Conservation (phyloP, 2,797 vertebrate genomes). For the Helicolenus hilgendorfi region DNA sequence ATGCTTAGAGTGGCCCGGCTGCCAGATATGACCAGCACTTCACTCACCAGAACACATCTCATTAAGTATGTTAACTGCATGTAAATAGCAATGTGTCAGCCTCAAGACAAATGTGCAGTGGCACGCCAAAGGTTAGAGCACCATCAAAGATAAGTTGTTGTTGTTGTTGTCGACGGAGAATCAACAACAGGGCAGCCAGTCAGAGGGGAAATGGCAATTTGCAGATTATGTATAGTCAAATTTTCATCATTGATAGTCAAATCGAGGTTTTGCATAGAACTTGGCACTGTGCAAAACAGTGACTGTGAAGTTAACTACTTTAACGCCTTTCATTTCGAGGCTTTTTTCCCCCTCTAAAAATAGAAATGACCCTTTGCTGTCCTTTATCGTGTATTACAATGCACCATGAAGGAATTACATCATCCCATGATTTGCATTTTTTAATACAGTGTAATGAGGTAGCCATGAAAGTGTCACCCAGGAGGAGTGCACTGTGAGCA, state of each 20-base stretch:
- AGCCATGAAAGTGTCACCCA: slow-evolving; percentile 7
- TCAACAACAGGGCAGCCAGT: neutral
- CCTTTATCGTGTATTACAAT: slow-evolving; percentile 1
- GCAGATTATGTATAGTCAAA: slow-evolving; percentile 22
- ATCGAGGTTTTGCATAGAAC: slow-evolving; percentile 34
- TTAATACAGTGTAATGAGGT: neutral
- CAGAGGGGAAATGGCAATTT: neutral
- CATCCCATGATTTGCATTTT: slow-evolving; percentile 8
- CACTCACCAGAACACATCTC: slow-evolving; percentile 48
- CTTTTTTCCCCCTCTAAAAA: neutral
- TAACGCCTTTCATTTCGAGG: slow-evolving; percentile 3
- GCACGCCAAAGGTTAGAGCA: neutral
- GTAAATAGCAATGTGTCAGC: slow-evolving; percentile 25
- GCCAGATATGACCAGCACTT: slow-evolving; percentile 51
- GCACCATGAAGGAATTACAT: neutral
- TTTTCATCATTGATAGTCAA: slow-evolving; percentile 59
- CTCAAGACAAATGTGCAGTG: slow-evolving; percentile 11
- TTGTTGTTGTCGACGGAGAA: neutral
- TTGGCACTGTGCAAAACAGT: neutral
- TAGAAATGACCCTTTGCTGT: neutral
- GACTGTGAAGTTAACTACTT: neutral
- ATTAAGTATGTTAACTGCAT: slow-evolving; percentile 57
- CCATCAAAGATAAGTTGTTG: neutral
- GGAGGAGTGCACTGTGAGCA: neutral
- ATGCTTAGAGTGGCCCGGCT: slow-evolving; percentile 42